Evolutionary conservation across 2,888 invertebrate genomes (phyloP).

Genomic region (Polylopha cassiicola): DNA sequence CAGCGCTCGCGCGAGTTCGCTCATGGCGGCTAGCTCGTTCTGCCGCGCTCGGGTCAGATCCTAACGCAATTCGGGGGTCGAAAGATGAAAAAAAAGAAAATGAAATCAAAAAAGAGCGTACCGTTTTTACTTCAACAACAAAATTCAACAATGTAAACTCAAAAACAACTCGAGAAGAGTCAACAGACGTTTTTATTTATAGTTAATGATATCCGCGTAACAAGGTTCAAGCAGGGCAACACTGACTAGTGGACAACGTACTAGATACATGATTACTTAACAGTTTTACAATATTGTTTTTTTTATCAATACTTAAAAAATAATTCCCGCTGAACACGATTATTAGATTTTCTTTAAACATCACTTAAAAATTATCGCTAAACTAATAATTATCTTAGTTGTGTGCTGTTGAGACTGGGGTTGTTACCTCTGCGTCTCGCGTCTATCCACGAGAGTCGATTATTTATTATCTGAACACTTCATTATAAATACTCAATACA

Average conservation of each 20-base stretch:
- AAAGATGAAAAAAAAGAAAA: slow-evolving; percentile 54
- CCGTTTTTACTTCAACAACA: slow-evolving; percentile 56
- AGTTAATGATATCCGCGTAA: slow-evolving; percentile 62
- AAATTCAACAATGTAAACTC: slow-evolving; percentile 64
- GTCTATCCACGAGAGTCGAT: slow-evolving; percentile 53
- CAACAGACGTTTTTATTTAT: slow-evolving; percentile 54
- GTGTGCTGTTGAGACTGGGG: slow-evolving; percentile 53
- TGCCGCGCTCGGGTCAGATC: slow-evolving; percentile 61
- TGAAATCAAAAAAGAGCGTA: slow-evolving; percentile 46
- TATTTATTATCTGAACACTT: slow-evolving; percentile 69
- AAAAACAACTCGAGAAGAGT: slow-evolving; percentile 60
- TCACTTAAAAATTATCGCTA: slow-evolving; percentile 68
- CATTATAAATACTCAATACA: slow-evolving; percentile 61
- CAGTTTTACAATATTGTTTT: slow-evolving; percentile 69
- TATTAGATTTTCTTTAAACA: slow-evolving; percentile 59
- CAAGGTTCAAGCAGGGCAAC: slow-evolving; percentile 69
- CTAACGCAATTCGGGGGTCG: slow-evolving; percentile 51
- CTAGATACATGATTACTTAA: slow-evolving; percentile 73
- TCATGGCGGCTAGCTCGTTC: slow-evolving; percentile 57
- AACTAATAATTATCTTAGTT: slow-evolving; percentile 66
- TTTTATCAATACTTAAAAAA: slow-evolving; percentile 67
- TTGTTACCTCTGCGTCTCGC: slow-evolving; percentile 38
- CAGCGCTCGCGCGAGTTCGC: slow-evolving; percentile 52
- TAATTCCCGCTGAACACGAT: slow-evolving; percentile 74
- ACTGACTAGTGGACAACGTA: slow-evolving; percentile 72